Conservation (phyloP, 2,113 vertebrate genomes). For the Lophura nycthemera region DNA sequence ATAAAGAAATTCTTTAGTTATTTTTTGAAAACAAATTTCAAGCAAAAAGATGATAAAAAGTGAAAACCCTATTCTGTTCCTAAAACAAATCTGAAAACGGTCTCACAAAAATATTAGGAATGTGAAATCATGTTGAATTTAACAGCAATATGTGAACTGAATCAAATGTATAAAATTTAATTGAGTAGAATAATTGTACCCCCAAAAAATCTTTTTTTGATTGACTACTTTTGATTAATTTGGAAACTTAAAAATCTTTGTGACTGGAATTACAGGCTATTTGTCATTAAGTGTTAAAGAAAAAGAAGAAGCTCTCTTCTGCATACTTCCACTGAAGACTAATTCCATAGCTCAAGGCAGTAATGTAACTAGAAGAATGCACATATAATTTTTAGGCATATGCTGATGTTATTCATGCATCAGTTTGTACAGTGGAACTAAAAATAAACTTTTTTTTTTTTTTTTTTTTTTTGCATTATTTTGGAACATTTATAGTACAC, state of each 20-base stretch:
- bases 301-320: not conserved
- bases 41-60: not conserved
- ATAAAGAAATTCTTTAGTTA: not conserved
- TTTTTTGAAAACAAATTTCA: not conserved
- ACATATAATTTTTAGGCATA: not conserved
- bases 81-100: not conserved
- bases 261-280: not conserved
- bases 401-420: not conserved
- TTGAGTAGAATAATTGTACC: not conserved
- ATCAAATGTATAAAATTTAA: not conserved
- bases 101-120: not conserved
- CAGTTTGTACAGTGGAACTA: not conserved
- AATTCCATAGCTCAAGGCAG: not conserved
- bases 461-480: not conserved
- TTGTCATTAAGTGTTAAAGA: not conserved
- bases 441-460: not conserved
- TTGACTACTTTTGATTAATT: not conserved
- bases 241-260: not conserved
- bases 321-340: not conserved
- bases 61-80: not conserved
- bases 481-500: not conserved
- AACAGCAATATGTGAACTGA: not conserved
- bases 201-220: not conserved
- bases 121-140: fast-evolving
- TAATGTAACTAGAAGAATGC: not conserved